phyloP scores from a whole-genome alignment of 2,113 vertebrate species.

The Cephalopholis sonnerati region DNA sequence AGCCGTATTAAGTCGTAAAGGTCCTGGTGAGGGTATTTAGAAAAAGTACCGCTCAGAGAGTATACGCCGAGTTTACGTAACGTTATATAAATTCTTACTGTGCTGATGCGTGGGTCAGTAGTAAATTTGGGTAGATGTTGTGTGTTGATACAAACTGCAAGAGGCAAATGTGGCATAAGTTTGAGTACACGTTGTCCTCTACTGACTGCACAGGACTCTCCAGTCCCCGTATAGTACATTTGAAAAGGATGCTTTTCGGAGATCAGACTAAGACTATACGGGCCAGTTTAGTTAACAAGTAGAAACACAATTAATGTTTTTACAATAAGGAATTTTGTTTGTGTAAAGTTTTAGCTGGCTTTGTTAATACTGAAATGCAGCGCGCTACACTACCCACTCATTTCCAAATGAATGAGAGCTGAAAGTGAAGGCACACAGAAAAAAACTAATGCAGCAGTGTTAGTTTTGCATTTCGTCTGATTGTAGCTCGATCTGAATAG shows the following conservation, averaged over 20 bases:
- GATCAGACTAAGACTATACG: neutral
- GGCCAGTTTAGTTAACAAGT: too few species aligned
- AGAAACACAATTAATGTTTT: too few species aligned
- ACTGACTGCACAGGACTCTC: neutral
- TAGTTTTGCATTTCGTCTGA: neutral
- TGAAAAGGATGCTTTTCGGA: neutral
- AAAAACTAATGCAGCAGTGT: too few species aligned
- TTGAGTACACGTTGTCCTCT: slow-evolving; percentile 42
- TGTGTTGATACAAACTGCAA: neutral
- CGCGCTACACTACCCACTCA: neutral
- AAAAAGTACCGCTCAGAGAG: too few species aligned
- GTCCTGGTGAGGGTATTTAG: too few species aligned
- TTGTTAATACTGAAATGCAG: neutral
- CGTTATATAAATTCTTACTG: too few species aligned
- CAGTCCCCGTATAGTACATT: fast-evolving
- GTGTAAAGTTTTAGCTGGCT: neutral
- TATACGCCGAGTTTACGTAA: too few species aligned
- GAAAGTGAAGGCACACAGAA: neutral
- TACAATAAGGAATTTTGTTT: neutral
- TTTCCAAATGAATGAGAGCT: neutral
- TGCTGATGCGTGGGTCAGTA: neutral
- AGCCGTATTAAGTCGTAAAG: too few species aligned
- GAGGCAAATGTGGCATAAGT: neutral
- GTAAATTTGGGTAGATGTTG: neutral
- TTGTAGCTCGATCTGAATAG: neutral